Evolutionary conservation across 1,140 invertebrate genomes (phyloP), one percentile per base, ranked within the genome.

Genomic region (Parasteatoda tepidariorum): DNA sequence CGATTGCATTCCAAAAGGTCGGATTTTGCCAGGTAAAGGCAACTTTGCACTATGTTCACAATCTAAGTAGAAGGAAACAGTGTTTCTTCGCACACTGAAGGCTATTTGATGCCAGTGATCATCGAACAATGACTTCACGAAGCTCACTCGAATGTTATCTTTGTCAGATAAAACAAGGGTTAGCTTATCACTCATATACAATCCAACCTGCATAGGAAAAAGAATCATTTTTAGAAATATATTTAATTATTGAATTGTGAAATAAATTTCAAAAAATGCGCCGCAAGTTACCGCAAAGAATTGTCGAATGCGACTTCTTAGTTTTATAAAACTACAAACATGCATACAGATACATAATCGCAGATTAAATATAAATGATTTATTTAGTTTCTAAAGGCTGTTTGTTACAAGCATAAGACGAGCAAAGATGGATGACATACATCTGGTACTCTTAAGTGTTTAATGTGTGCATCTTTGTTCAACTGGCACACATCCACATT

Each of bases 81-180:
- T 74, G 61, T 83, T 41, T 24, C 81, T 41, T 0, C 81, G 70
- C 2, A 83, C 81, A 15, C 68, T 74, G 31, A 83, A 73, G 2
- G 68, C 67, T 11, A 83, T 3, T 33, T 73, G 68, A 18, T 83
- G 68, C 81, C 81, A 83, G 0, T 67, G 81, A 22, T 74, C 70
- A 26, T 83, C 81, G 31, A 67, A 73, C 7, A 83, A 34, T 6
- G 68, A 64, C 59, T 83, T 73, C n/a, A 73, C 61, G 70, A 73
- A 83, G 18, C 81, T 83, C n/a, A 71, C 81, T 24, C 81, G 59
- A 26, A 83, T 67, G 31, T 83, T 74, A 31, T 83, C 59, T 15
- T 83, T 74, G 30, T 73, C 81, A 6, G 81, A 83, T n/a, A 83
- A 34, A 22, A 83, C 68, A 22, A 83, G 24, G 0, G 81, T 73